Evolutionary conservation across 2,888 invertebrate species (phyloP), one percentile per base, ranked within the genome.

Genomic region (Mechanitis messenoides): DNA sequence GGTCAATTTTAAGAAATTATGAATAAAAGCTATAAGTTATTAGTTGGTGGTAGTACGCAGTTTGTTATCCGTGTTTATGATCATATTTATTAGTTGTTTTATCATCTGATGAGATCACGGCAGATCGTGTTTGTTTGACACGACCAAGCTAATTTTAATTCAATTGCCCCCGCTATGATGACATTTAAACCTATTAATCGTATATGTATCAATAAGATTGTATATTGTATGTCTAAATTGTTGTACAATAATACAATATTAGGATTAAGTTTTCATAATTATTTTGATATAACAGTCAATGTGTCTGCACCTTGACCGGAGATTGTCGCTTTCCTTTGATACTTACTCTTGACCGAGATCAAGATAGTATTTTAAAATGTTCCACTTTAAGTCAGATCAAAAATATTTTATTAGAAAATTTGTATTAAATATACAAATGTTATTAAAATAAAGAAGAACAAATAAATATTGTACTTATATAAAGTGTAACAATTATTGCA

Each of bases 321-420:
- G 63, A 66, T 71, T 69, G 67, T 71, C 70, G 69, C 73, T 71
- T 71, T 69, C 69, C 65, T 68, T 64, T 54, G 63, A 65, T 67
- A 69, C 66, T 68, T 67, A 69, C 66, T 68, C 71, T 70, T 71
- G 70, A 67, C 69, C 68, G 66, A 66, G 62, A 65, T 66, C 61
- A 55, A 55, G n/a, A 47, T 45, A 53, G 58, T 60, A 47, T 63
- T 61, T 20, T 60, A 57, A 50, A 50, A 50, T 50, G 31, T 31
- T 50, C 11, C 50, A 47, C 12, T 47, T n/a, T 20, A 31, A 31
- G 31, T 31, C 28, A 50, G 9, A 50, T 6, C 9, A 31, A 50
- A 31, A 50, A 12, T 42, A 11, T 9, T 9, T 9, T 9, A 42
- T 42, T 42, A 42, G 42, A 42, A 42, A 42, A 42, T 20, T 20